Conservation (phyloP, 1,140 invertebrate species). For the Magallana gigas region DNA sequence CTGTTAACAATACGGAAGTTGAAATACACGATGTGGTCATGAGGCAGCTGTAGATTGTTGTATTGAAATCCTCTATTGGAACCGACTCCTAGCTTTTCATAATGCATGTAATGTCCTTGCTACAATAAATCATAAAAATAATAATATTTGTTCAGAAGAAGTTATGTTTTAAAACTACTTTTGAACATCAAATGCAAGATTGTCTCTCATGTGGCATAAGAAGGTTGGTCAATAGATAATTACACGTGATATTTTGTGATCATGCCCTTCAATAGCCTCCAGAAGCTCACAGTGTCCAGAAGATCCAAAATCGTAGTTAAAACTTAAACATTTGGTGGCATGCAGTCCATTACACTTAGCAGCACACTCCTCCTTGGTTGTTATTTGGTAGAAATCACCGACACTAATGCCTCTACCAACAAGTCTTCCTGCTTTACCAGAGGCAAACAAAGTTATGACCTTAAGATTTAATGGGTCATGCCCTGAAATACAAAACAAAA, state of each 20-base stretch:
- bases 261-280: constrained; percentile 59
- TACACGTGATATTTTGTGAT: constrained; percentile 57
- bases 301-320: constrained; percentile 63
- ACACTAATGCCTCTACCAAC: constrained; percentile 42
- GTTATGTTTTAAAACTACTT: too few species aligned
- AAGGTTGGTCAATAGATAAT: constrained; percentile 1
- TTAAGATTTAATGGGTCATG: constrained; percentile 50
- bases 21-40: constrained; percentile 63
- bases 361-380: constrained; percentile 53
- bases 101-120: constrained; percentile 56
- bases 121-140: constrained; percentile 33
- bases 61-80: constrained; percentile 56
- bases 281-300: constrained; percentile 57
- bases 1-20: constrained; percentile 62
- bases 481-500: constrained; percentile 18
- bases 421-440: constrained; percentile 55
- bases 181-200: too few species aligned
- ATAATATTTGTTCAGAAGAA: not conserved
- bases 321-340: constrained; percentile 57
- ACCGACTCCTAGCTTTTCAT: constrained; percentile 65
- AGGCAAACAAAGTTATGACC: constrained; percentile 52
- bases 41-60: constrained; percentile 50
- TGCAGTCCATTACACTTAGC: constrained; percentile 51
- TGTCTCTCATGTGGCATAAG: too few species aligned
- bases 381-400: constrained; percentile 13